Conservation (phyloP, 2,888 invertebrate genomes). For the Sphaerolaimus hirsutus region DNA sequence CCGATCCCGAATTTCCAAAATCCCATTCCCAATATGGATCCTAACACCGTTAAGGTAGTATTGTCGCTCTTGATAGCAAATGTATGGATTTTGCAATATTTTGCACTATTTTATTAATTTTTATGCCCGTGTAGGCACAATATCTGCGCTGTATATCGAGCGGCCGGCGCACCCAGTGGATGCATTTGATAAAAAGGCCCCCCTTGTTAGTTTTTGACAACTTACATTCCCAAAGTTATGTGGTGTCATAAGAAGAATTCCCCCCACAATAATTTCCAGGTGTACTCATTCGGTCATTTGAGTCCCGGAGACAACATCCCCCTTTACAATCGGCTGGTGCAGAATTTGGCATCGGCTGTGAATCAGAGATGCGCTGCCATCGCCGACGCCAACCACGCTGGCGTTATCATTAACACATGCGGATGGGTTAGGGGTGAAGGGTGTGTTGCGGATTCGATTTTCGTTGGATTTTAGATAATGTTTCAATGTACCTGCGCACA, state of each 20-base stretch:
- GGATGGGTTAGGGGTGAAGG: conserved; percentile 86
- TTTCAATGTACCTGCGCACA: neutral
- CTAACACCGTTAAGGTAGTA: no score
- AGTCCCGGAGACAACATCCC: conserved; percentile 49
- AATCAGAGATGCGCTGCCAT: conserved; percentile 7
- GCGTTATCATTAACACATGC: conserved; percentile 83
- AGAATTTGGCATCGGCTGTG: conserved; percentile 35
- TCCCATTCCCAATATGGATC: no score
- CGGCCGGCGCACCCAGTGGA: conserved; percentile 76
- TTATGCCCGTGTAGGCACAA: conserved; percentile 10
- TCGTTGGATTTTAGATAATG: neutral
- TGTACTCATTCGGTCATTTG: conserved; percentile 75
- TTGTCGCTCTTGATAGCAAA: no score
- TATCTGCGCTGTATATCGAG: conserved; percentile 43
- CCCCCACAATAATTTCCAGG: no score
- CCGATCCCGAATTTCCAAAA: no score
- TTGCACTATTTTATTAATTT: no score
- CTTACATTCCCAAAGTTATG: no score
- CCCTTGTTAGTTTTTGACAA: conserved; percentile 27
- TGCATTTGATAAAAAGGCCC: conserved; percentile 75
- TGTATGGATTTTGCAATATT: no score
- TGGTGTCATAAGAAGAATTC: no score
- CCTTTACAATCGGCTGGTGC: conserved; percentile 56
- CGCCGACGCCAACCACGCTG: conserved; percentile 31
- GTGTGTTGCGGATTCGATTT: conserved; percentile 34